phyloP scores from a whole-genome alignment of 2,113 vertebrate species.

The Melanocharis versteri region DNA sequence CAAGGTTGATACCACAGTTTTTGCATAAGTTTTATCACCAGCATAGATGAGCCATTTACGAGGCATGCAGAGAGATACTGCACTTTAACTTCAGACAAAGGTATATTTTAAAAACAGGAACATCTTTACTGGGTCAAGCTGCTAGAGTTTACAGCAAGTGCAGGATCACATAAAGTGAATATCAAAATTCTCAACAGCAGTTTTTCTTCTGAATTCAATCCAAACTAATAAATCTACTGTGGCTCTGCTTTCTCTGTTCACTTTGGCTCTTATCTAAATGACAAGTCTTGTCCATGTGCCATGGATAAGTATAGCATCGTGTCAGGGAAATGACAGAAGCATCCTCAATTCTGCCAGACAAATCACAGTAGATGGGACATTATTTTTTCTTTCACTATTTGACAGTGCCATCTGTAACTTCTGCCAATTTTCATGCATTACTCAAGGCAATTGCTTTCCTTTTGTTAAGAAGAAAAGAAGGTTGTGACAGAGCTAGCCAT shows the following conservation, averaged over 20 bases:
- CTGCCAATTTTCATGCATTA: neutral
- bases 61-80: neutral
- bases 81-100: neutral
- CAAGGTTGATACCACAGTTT: neutral
- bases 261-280: neutral
- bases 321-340: conserved; percentile 6
- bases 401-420: conserved; percentile 14
- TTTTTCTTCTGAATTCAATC: neutral
- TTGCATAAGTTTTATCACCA: neutral
- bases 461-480: neutral
- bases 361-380: conserved; percentile 7
- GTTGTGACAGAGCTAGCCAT: neutral
- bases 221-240: neutral
- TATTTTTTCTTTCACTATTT: neutral
- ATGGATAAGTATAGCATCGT: neutral
- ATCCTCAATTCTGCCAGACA: conserved; percentile 17
- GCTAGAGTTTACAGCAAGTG: neutral
- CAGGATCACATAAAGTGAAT: neutral
- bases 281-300: neutral
- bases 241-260: neutral
- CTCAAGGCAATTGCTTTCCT: neutral
- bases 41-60: neutral
- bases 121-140: neutral
- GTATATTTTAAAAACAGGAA: neutral
- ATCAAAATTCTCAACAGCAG: neutral